These are phyloP conservation scores for Fregetta grallaria DNA, from an alignment of 2,113 vertebrate genomes.

Conservation along the genomic window DNA sequence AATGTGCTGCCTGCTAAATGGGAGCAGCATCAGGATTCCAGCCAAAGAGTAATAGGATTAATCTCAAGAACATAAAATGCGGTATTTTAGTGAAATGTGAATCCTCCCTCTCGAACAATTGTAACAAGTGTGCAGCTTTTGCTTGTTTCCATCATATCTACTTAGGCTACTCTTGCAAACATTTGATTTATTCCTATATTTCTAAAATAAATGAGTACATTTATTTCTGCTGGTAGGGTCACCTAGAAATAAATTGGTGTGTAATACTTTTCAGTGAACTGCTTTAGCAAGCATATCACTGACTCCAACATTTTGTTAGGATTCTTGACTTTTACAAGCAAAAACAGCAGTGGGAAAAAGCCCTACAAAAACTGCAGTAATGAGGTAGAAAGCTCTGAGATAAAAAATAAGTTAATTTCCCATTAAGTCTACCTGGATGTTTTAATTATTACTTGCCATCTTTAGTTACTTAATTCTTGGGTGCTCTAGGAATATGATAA, in stretches of 20 bases:
- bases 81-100: not conserved
- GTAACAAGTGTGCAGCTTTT: not conserved
- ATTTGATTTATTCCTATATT: not conserved
- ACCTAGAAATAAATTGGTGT: not conserved
- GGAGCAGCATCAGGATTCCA: not conserved
- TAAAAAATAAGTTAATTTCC: not conserved
- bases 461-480: not conserved
- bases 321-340: not conserved
- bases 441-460: not conserved
- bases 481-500: not conserved
- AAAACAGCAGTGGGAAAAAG: not conserved
- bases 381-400: not conserved
- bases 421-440: not conserved
- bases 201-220: not conserved
- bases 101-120: not conserved
- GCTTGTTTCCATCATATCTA: not conserved
- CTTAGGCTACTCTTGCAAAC: not conserved
- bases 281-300: not conserved
- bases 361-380: not conserved
- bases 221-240: not conserved
- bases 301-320: not conserved
- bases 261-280: not conserved
- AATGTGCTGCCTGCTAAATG: not conserved
- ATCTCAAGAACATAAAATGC: not conserved
- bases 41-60: not conserved